These are phyloP conservation scores for Rotaria magnacalcarata DNA, from an alignment of 2,888 invertebrate species.

Conservation along the genomic window DNA sequence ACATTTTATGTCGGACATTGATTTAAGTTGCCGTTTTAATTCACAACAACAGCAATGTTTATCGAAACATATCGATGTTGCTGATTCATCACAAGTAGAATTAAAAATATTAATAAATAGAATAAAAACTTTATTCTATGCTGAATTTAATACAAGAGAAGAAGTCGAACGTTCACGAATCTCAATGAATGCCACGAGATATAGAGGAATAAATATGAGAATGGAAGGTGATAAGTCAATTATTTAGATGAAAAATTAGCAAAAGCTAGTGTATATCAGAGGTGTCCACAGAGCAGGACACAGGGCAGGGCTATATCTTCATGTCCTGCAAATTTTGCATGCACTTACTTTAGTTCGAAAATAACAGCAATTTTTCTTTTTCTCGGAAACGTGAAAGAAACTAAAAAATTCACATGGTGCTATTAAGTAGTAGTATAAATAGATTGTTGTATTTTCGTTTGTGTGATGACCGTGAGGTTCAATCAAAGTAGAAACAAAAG, in stretches of 20 bases:
- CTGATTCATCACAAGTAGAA: constrained; percentile 26
- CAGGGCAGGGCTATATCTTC: too few relatives aligned
- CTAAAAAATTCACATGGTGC: too few relatives aligned
- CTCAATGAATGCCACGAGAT: too few relatives aligned
- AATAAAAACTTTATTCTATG: constrained; percentile 8
- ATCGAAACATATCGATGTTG: neutral
- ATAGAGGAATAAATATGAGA: neutral
- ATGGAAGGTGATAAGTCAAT: neutral
- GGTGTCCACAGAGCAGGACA: too few relatives aligned
- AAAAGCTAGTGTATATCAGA: neutral
- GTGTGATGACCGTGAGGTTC: too few relatives aligned
- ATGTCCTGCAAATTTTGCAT: too few relatives aligned
- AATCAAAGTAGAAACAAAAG: too few relatives aligned
- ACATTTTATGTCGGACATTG: neutral
- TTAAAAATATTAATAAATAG: constrained; percentile 12
- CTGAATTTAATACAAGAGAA: neutral
- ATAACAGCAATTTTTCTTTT: too few relatives aligned
- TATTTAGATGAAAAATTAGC: constrained; percentile 30
- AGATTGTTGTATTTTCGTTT: too few relatives aligned
- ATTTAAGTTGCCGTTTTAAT: constrained; percentile 5
- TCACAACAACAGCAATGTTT: constrained; percentile 17
- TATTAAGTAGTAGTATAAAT: too few relatives aligned
- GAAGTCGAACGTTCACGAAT: neutral
- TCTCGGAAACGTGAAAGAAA: too few relatives aligned
- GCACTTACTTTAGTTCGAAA: too few relatives aligned